These are phyloP conservation scores for Pantherophis alleghaniensis DNA, from an alignment of 2,797 vertebrate species.

Conservation along the genomic window DNA sequence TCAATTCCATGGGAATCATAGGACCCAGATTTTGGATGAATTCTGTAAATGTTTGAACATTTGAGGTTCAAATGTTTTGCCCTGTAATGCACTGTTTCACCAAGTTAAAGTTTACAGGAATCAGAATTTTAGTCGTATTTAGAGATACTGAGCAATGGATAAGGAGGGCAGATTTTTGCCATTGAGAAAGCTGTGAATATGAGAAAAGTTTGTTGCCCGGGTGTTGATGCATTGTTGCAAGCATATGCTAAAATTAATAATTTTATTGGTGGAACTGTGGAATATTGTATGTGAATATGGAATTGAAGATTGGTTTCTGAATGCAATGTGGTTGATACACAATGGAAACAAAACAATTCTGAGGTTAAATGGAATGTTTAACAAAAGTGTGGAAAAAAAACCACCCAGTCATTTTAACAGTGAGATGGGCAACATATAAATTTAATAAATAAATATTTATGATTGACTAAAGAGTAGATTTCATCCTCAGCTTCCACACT, in stretches of 20 bases:
- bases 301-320: neutral
- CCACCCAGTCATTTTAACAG: too few species aligned
- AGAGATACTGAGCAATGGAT: neutral
- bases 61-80: neutral
- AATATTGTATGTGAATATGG: neutral
- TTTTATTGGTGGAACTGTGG: neutral
- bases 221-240: neutral
- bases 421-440: too few species aligned
- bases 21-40: neutral
- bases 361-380: neutral
- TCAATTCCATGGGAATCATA: neutral
- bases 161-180: neutral
- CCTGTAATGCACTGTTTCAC: neutral
- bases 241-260: neutral
- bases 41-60: neutral
- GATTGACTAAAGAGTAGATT: neutral
- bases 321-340: neutral
- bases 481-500: neutral
- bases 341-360: neutral
- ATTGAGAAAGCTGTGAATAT: neutral
- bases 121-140: too few species aligned
- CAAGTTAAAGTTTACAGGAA: neutral
- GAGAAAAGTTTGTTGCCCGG: neutral
- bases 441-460: too few species aligned
- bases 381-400: neutral